phyloP scores from a whole-genome alignment of 2,113 vertebrate species.

The Todiramphus chloris region DNA sequence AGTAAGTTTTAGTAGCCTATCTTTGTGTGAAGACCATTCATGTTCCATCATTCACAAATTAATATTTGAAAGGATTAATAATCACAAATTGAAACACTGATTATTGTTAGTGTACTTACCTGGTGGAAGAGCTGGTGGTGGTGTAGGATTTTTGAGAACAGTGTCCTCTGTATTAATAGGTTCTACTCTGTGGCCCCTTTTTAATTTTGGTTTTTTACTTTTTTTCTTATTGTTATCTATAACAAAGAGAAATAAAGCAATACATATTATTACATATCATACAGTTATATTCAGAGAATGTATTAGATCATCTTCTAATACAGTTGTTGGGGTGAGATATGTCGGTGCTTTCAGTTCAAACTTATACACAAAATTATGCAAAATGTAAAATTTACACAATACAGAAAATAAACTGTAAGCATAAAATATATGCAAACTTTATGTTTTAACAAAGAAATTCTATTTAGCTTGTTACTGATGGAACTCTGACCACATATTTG shows the following conservation, averaged over 20 bases:
- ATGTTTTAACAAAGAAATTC: background rate
- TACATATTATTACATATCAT: background rate
- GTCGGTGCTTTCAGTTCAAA: background rate
- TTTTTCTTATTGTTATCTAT: constrained; percentile 83
- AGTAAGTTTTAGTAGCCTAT: background rate
- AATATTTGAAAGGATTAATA: background rate
- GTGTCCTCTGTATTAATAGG: constrained; percentile 79
- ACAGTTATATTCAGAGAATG: background rate
- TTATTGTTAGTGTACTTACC: constrained; percentile 53
- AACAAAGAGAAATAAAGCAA: background rate
- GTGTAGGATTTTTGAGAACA: constrained; percentile 57
- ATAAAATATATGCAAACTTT: background rate
- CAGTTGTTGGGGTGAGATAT: background rate
- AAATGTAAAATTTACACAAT: background rate
- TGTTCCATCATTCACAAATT: background rate
- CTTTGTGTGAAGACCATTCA: background rate
- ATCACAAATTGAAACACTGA: background rate
- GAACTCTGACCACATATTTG: background rate
- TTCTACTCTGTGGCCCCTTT: constrained; percentile 89
- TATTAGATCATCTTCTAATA: background rate
- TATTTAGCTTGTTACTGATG: background rate
- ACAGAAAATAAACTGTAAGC: background rate
- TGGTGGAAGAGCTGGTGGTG: constrained; percentile 68
- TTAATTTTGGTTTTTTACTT: constrained; percentile 83
- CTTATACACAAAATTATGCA: background rate